These are phyloP conservation scores for Lordiphosa collinella DNA, from an alignment of 1,140 invertebrate species.

Conservation along the genomic window DNA sequence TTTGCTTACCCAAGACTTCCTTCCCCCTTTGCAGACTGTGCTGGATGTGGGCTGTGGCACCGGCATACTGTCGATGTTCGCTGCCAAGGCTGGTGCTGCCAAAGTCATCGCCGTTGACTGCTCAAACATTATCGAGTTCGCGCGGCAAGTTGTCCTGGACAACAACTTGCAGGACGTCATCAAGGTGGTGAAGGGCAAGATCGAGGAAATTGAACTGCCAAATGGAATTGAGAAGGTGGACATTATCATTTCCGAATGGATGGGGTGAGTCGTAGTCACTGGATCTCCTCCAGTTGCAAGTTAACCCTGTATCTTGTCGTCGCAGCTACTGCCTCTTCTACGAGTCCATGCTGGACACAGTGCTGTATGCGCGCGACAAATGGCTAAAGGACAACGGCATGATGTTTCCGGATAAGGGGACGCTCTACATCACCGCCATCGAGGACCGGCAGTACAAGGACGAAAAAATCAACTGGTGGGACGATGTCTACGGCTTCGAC, in stretches of 20 bases:
- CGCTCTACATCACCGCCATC: conserved; percentile 93
- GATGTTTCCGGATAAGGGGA: conserved; percentile 93
- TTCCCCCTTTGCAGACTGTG: conserved; percentile 85
- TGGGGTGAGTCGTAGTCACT: conserved; percentile 85
- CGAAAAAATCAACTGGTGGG: conserved; percentile 99
- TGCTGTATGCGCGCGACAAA: conserved; percentile 95
- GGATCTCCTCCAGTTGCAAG: neutral
- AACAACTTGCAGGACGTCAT: conserved; percentile 92
- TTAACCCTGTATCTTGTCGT: neutral
- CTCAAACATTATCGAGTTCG: conserved; percentile 98
- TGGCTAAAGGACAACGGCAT: conserved; percentile 92
- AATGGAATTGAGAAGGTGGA: conserved; percentile 93
- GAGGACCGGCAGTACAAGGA: conserved; percentile 99
- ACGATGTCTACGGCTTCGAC: conserved; percentile 99
- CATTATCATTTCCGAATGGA: conserved; percentile 99
- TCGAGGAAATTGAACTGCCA: conserved; percentile 89
- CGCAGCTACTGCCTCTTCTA: conserved; percentile 94
- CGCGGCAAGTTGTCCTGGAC: conserved; percentile 93
- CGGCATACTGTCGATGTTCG: conserved; percentile 99
- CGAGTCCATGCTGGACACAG: conserved; percentile 98
- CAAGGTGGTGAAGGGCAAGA: conserved; percentile 97
- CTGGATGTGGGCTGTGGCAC: conserved; percentile 99
- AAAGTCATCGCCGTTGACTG: conserved; percentile 98
- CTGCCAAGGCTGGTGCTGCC: conserved; percentile 98
- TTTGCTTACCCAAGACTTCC: neutral